Percentiles rank a stretch among this genome's conserved stretches.
Conservation (phyloP, 2,888 invertebrate genomes). For the Leucophenga maculata region DNA sequence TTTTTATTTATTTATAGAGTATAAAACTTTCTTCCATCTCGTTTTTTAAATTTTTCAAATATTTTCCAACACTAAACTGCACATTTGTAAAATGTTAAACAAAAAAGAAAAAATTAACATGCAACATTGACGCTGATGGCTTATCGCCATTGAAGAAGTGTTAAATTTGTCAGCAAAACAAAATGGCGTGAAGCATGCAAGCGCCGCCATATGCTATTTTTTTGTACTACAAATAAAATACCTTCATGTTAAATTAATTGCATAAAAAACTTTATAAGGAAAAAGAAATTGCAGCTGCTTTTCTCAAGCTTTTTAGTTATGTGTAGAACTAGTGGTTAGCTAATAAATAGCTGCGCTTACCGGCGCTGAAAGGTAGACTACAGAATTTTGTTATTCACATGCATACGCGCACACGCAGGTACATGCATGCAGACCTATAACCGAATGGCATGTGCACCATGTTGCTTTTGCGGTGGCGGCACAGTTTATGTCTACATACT, state of each 20-base stretch:
- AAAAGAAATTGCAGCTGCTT: not conserved
- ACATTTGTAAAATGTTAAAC: constrained; percentile 34
- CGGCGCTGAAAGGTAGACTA: constrained; percentile 13
- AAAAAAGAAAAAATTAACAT: constrained; percentile 34
- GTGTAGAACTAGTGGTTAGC: not conserved
- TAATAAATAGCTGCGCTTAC: not conserved
- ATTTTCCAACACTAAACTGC: too few relatives aligned
- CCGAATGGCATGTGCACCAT: too few relatives aligned
- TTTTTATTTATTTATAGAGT: constrained; percentile 3
- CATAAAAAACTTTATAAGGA: not conserved
- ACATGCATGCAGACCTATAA: too few relatives aligned
- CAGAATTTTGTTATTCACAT: not conserved
- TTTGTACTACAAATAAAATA: too few relatives aligned
- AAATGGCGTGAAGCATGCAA: constrained; percentile 49
- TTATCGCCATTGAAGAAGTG: constrained; percentile 6
- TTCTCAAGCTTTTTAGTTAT: not conserved
- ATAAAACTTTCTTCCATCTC: not conserved
- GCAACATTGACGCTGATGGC: not conserved
- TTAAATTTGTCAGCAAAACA: constrained; percentile 33
- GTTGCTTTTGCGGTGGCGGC: too few relatives aligned
- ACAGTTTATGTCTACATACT: too few relatives aligned
- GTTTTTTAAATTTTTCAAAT: too few relatives aligned
- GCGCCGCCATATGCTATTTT: not conserved
- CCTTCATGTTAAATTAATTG: not conserved
- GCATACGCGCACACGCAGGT: too few relatives aligned